Evolutionary conservation across 2,113 vertebrate species (phyloP), one percentile per base, ranked within the genome.

Genomic region (Nannobrachium achirus): DNA sequence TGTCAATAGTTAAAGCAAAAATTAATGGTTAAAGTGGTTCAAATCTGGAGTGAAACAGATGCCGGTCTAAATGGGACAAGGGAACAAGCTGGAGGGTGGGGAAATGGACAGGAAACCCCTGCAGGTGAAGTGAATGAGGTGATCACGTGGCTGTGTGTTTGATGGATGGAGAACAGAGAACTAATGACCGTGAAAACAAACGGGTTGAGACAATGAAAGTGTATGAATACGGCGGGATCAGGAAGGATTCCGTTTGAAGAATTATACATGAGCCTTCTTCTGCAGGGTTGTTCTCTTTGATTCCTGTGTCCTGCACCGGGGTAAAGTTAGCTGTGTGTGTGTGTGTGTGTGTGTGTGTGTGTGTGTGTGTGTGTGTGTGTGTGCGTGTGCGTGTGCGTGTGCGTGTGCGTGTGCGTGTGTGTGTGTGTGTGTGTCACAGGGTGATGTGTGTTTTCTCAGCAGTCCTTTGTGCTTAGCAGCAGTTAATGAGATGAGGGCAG

Each of bases 401-500:
- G 42, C 39, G 56, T 14, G 70, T 38, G 49, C 33, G 56, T 73
- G 66, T 20, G 41, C 18, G 63, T 16, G 44, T 71, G 60, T 41
- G 18, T 41, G 68, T 41, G 66, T 13, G 10, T 67, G 75, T 70
- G 56, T 45, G 10, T 65, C 51, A 67, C 52, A 71, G 18, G 20
- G 60, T 76, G 25, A 33, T 33, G 25, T 3, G 72, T 57, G 72
- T 70, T 73, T 74, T 87, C 80, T 82, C 69, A 75, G 39, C 18
- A 86, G 81, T 75, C 50, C 39, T 77, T 46, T 48, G 61, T 39
- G 57, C 75, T 89, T 88, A 85, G 87, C 76, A 81, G 68, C 78
- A 78, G 76, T 80, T 87, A 85, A 89, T 88, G 84, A 89, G 85
- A 81, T 85, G 73, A 69, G 71, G 77, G 75, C 75, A 72, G 78